Conservation (phyloP, 2,113 vertebrate genomes). For the Noctilio leporinus region DNA sequence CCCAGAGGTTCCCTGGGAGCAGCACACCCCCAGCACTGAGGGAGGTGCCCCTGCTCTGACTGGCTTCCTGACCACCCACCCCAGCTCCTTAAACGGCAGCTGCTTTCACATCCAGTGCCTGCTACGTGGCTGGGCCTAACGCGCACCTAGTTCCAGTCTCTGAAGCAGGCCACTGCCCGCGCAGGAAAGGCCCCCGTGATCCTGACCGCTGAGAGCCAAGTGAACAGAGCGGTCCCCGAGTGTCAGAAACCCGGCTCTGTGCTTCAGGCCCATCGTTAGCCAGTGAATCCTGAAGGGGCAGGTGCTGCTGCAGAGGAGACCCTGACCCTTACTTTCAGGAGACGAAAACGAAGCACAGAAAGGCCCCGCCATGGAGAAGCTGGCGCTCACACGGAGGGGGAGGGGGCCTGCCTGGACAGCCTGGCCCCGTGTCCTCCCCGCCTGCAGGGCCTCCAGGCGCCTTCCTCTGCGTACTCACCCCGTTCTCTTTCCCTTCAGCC, state of each 20-base stretch:
- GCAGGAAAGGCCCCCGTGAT: neutral
- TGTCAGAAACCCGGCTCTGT: no score
- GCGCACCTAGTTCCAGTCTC: neutral
- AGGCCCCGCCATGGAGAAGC: neutral
- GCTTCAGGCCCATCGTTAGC: neutral
- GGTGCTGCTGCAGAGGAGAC: fast-evolving
- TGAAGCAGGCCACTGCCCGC: neutral
- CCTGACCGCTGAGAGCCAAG: fast-evolving
- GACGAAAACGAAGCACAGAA: neutral
- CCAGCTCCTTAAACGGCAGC: fast-evolving
- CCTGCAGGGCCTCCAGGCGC: neutral
- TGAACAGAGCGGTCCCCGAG: neutral
- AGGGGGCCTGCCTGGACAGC: no score
- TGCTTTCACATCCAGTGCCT: fast-evolving
- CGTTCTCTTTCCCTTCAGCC: neutral
- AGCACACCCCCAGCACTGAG: neutral
- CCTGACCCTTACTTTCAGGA: neutral
- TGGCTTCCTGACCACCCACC: neutral
- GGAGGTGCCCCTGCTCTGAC: neutral
- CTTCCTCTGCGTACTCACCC: neutral
- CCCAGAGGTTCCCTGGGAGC: neutral
- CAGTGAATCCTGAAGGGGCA: neutral
- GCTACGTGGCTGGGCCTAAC: neutral
- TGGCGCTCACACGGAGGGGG: no score
- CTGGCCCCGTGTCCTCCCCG: neutral